Evolutionary conservation across 1,140 invertebrate genomes (phyloP), one percentile per base, ranked within the genome.

Genomic region (Alviniconcha marisindica): DNA sequence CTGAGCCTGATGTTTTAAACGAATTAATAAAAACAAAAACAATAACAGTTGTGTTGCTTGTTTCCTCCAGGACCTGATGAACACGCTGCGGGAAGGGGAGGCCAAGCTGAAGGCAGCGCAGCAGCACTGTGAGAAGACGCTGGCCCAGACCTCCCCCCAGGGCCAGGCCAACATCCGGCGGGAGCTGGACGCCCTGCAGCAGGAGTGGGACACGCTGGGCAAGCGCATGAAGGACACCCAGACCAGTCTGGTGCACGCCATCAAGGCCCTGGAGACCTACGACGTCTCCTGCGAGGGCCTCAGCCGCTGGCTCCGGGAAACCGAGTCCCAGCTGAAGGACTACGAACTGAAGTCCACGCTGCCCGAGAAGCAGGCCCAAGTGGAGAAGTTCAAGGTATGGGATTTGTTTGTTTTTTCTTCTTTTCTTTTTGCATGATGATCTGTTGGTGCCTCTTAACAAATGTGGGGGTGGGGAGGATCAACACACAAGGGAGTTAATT

Each of bases 261-360:
- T 96, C 95, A 87, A 95, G 95, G 82, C 95, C 89, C 96, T 96
- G 95, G 95, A 96, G 60, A 95, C 97, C 90, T 97, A 97, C 84
- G 96, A 97, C 90, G 95, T 95, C 36, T 94, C 96, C 4, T 94
- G 97, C 54, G 96, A 97, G 81, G 94, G 94, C 84, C 93, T 98
- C 1, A 96, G 96, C 87, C 94, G 94, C 69, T 99, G 97, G 97
- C 94, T 97, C 24, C 96, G 97, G 89, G 94, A 96, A 60, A 96
- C 96, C 89, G 97, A 99, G 94, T 94, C 94, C 31, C 95, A 96
- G 91, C 94, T 98, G 0, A 97, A 97, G 93, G 97, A 99, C 92
- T 96, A 97, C 92, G 97, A 96, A 87, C 94, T 99, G 7, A 97
- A 97, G 91, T 97, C 95, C 89, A 97, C 96, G 10, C 95, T 97